Conservation (phyloP, 2,797 vertebrate genomes). For the Rhyacichthys aspro region DNA sequence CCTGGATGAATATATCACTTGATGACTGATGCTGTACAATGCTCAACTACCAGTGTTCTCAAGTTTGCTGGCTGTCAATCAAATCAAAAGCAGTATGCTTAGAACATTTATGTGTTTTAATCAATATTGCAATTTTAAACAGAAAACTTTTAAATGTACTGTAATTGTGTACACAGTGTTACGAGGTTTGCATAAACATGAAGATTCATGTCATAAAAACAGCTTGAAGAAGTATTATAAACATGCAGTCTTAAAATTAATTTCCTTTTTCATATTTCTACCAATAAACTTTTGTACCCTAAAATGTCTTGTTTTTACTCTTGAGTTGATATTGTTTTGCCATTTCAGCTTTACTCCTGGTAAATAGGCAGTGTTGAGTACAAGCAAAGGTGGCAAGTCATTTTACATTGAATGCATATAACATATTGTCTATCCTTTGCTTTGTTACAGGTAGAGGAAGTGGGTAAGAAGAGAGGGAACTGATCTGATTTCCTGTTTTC, state of each 20-base stretch:
- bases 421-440: constrained; percentile 28
- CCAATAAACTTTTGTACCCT: constrained; percentile 80
- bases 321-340: no score
- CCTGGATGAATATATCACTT: constrained; percentile 31
- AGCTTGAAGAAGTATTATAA: constrained; percentile 59
- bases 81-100: constrained; percentile 78
- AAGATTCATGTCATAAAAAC: constrained; percentile 61
- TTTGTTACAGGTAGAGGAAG: constrained; percentile 65
- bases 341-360: no score
- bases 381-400: background rate
- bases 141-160: constrained; percentile 58
- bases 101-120: constrained; percentile 66
- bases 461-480: constrained; percentile 57
- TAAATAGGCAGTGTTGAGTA: no score
- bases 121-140: constrained; percentile 55
- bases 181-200: constrained; percentile 65
- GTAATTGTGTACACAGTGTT: constrained; percentile 62
- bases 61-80: constrained; percentile 78
- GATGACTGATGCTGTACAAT: constrained; percentile 65
- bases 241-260: constrained; percentile 72
- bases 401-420: background rate
- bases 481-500: constrained; percentile 70
- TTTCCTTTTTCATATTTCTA: constrained; percentile 80
- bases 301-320: constrained; percentile 1
- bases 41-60: constrained; percentile 67